Evolutionary conservation across 2,797 vertebrate species (phyloP).

Genomic region (Aldrovandia affinis): DNA sequence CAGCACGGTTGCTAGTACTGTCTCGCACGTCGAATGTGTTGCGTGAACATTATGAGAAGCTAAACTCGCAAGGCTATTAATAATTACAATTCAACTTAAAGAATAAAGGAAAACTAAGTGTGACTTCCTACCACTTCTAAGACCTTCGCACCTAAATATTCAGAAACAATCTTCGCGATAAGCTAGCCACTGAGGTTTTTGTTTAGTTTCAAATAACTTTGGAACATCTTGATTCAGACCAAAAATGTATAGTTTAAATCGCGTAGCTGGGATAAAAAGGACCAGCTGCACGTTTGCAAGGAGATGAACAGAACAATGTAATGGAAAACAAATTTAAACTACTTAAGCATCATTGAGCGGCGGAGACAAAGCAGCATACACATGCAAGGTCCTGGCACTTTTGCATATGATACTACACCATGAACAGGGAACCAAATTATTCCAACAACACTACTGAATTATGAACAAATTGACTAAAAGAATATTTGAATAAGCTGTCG

Average conservation of each 20-base stretch:
- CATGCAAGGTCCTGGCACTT: background rate
- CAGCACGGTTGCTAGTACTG: background rate
- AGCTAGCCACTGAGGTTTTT: background rate
- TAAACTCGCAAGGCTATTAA: background rate
- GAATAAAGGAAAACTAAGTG: background rate
- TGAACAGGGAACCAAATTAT: background rate
- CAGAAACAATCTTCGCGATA: background rate
- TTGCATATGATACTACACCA: background rate
- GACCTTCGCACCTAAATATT: background rate
- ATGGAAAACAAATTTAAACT: background rate
- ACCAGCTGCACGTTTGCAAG: background rate
- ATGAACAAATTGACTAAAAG: background rate
- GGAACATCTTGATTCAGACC: background rate
- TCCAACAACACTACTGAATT: background rate
- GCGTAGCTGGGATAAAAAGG: background rate
- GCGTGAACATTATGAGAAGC: background rate
- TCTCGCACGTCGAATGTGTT: background rate
- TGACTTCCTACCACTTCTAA: background rate
- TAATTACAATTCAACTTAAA: background rate
- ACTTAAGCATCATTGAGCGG: background rate
- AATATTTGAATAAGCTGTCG: background rate
- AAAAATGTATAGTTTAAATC: background rate
- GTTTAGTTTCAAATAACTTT: constrained; percentile 13
- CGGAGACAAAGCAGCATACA: background rate
- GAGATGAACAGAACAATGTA: background rate